These are phyloP conservation scores for Drosophila takahashii DNA, from an alignment of 1,140 invertebrate genomes.

Conservation along the genomic window DNA sequence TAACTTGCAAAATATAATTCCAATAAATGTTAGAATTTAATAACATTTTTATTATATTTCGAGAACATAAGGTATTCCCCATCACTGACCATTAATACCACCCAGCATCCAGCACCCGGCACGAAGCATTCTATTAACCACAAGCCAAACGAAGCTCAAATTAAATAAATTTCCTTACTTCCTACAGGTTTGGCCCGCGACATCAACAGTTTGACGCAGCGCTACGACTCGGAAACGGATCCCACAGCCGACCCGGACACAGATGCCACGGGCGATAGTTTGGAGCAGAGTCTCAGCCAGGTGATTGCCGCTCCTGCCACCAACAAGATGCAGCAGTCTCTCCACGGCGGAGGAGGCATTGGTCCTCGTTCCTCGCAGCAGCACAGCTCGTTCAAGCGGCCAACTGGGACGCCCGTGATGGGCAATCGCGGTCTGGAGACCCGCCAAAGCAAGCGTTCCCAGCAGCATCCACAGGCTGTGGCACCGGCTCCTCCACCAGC, in stretches of 20 bases:
- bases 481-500: slow-evolving; percentile 66
- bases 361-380: slow-evolving; percentile 71
- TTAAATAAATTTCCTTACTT: slow-evolving; percentile 17
- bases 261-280: slow-evolving; percentile 85
- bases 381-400: slow-evolving; percentile 86
- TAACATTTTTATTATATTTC: neutral
- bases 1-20: neutral
- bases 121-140: slow-evolving; percentile 47
- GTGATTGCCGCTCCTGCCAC: slow-evolving; percentile 28
- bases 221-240: slow-evolving; percentile 87
- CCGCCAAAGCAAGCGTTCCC: slow-evolving; percentile 87
- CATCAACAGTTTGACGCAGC: slow-evolving; percentile 76
- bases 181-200: slow-evolving; percentile 74
- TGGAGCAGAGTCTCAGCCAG: slow-evolving; percentile 61
- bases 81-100: slow-evolving; percentile 19
- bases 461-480: slow-evolving; percentile 76
- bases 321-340: slow-evolving; percentile 79
- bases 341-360: slow-evolving; percentile 68
- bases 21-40: neutral
- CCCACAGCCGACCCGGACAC: slow-evolving; percentile 88
- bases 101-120: slow-evolving; percentile 49
- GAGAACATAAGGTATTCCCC: neutral
- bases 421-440: slow-evolving; percentile 85
- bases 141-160: neutral
- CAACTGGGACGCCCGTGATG: slow-evolving; percentile 86